These are phyloP conservation scores for Acleris emargana DNA, from an alignment of 2,888 invertebrate species.

Conservation along the genomic window DNA sequence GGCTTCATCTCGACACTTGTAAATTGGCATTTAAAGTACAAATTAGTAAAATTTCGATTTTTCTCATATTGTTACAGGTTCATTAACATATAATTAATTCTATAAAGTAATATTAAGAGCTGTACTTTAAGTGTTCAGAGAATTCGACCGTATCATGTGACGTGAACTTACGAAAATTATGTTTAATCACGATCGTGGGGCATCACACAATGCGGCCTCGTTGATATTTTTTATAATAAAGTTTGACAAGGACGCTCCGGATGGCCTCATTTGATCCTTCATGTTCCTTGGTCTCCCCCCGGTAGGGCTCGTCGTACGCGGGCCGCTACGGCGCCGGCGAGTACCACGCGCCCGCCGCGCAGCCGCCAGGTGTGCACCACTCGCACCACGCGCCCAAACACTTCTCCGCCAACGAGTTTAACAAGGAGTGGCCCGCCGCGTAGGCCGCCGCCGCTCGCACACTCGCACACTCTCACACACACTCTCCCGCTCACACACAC, in stretches of 20 bases:
- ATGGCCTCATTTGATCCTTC: conserved; percentile 51
- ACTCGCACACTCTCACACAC: conserved; percentile 33
- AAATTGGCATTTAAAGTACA: conserved; percentile 84
- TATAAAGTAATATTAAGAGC: conserved; percentile 80
- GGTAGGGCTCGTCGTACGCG: conserved; percentile 81
- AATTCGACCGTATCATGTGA: conserved; percentile 75
- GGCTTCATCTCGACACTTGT: conserved; percentile 79
- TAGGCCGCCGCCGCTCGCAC: conserved; percentile 47
- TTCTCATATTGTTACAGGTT: conserved; percentile 83
- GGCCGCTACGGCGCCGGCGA: conserved; percentile 70
- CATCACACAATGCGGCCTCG: conserved; percentile 51
- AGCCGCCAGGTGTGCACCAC: conserved; percentile 80
- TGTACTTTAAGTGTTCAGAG: conserved; percentile 84
- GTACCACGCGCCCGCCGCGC: conserved; percentile 73
- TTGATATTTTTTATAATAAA: conserved; percentile 24
- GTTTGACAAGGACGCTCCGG: not conserved
- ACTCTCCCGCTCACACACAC: conserved; percentile 1
- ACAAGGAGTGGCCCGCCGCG: conserved; percentile 84
- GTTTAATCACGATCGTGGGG: conserved; percentile 56
- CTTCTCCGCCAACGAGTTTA: conserved; percentile 80
- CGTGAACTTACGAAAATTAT: conserved; percentile 60
- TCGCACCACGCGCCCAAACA: conserved; percentile 84
- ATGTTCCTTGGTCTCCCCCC: conserved; percentile 49
- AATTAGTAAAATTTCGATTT: conserved; percentile 83
- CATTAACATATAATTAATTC: conserved; percentile 80